These are phyloP conservation scores for Cheilinus undulatus DNA, from an alignment of 2,113 vertebrate genomes.

Conservation along the genomic window DNA sequence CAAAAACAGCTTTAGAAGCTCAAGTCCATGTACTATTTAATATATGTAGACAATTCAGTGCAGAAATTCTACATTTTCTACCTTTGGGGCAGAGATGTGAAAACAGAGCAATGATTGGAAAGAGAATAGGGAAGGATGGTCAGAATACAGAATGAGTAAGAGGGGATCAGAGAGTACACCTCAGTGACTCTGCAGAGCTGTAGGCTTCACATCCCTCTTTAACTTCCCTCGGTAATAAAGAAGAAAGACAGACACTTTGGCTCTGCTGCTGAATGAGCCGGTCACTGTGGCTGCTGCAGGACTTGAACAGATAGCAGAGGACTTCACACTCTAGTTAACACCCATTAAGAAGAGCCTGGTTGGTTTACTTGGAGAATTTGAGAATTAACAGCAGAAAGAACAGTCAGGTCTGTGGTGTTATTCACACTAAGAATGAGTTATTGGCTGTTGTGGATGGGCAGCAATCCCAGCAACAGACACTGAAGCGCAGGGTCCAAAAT, in stretches of 20 bases:
- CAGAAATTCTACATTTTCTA: too few relatives aligned
- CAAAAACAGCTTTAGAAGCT: too few relatives aligned
- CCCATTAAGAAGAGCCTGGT: background rate
- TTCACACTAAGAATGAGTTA: conserved; percentile 46
- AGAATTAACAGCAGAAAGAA: conserved; percentile 39
- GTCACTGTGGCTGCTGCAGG: background rate
- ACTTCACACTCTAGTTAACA: conserved; percentile 5
- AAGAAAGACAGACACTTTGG: conserved; percentile 11
- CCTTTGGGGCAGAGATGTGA: background rate
- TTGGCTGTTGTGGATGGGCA: conserved; percentile 36
- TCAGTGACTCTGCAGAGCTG: conserved; percentile 47
- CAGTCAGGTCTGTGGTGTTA: conserved; percentile 37
- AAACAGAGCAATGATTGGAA: conserved; percentile 17
- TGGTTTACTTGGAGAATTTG: conserved; percentile 13
- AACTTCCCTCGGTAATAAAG: conserved; percentile 27
- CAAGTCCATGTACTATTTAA: too few relatives aligned
- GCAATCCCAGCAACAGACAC: conserved; percentile 38
- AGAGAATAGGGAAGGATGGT: conserved; percentile 24
- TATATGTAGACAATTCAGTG: too few relatives aligned
- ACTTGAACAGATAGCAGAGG: conserved; percentile 1
- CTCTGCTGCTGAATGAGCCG: conserved; percentile 26
- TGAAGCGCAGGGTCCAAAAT: conserved; percentile 50
- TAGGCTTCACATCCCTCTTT: conserved; percentile 28
- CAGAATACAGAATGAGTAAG: conserved; percentile 12
- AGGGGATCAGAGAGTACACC: conserved; percentile 21